Percentiles rank a stretch among this genome's conserved stretches.
Conservation (phyloP, 2,797 vertebrate genomes). For the Smutsia temminckii region DNA sequence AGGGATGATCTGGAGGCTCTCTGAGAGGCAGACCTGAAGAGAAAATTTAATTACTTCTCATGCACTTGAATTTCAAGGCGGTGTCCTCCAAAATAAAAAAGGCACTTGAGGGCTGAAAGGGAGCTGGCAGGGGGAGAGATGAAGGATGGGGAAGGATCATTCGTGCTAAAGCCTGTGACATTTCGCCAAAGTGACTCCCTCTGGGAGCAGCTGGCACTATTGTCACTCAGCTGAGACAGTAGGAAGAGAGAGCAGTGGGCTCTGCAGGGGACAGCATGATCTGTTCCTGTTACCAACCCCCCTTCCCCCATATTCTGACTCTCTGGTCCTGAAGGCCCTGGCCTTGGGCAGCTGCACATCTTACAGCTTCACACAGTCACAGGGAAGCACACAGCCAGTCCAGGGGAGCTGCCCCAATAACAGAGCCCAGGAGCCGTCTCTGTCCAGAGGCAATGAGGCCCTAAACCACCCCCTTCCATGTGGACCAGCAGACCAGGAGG, state of each 20-base stretch:
- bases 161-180: conserved; percentile 62
- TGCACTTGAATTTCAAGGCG: conserved; percentile 68
- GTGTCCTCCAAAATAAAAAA: conserved; percentile 70
- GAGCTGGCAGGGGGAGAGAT: conserved; percentile 29
- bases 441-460: neutral
- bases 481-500: neutral
- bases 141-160: conserved; percentile 51
- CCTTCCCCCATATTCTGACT: neutral
- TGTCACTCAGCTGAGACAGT: conserved; percentile 52
- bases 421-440: neutral
- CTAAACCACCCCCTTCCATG: neutral
- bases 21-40: conserved; percentile 58
- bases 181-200: conserved; percentile 73
- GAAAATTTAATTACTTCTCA: conserved; percentile 73
- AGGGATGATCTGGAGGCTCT: conserved; percentile 60
- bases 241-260: neutral
- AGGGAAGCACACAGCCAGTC: neutral
- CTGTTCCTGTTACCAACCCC: neutral
- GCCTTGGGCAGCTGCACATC: neutral
- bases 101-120: neutral
- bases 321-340: neutral
- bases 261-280: neutral
- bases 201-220: conserved; percentile 69
- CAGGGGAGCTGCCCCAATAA: neutral
- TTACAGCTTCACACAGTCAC: neutral